Evolutionary conservation across 92 coral and sea anemone species (phyloP).

Genomic region (Paramuricea clavata): DNA sequence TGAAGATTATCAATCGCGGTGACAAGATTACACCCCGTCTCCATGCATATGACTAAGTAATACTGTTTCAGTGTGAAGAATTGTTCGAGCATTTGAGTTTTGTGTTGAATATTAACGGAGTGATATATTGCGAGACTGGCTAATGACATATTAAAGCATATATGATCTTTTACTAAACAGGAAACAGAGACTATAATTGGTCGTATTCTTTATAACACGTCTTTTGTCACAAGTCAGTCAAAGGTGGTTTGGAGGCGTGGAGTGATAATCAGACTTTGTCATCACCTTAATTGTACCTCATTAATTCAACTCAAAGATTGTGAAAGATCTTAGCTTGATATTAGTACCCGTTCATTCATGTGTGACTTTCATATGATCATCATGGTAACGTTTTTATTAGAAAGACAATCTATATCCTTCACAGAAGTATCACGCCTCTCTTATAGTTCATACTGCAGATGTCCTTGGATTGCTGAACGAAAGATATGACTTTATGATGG

Average conservation of each 20-base stretch:
- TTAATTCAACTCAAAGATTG: constrained; percentile 45
- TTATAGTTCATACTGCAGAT: background rate
- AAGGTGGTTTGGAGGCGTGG: constrained; percentile 77
- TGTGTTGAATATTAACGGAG: constrained; percentile 34
- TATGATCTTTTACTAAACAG: constrained; percentile 40
- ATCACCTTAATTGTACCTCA: constrained; percentile 46
- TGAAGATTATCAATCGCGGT: constrained; percentile 17
- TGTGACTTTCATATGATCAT: constrained; percentile 43
- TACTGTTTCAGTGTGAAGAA: background rate
- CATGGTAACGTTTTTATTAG: constrained; percentile 28
- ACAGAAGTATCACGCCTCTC: background rate
- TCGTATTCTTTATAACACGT: constrained; percentile 39
- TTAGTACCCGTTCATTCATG: constrained; percentile 37
- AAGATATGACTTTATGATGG: constrained; percentile 18
- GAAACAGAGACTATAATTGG: constrained; percentile 43
- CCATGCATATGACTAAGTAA: background rate
- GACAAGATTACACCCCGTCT: constrained; percentile 1
- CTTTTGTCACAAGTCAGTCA: constrained; percentile 29
- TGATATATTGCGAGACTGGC: constrained; percentile 4
- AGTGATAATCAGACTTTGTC: constrained; percentile 81
- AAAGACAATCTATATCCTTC: constrained; percentile 12
- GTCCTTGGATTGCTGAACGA: background rate
- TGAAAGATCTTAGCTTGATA: constrained; percentile 46
- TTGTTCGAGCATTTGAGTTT: constrained; percentile 29
- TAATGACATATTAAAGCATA: constrained; percentile 34